Percentiles rank a stretch among this genome's conserved stretches.
Conservation (phyloP, 2,797 vertebrate genomes). For the Falco concolor region DNA sequence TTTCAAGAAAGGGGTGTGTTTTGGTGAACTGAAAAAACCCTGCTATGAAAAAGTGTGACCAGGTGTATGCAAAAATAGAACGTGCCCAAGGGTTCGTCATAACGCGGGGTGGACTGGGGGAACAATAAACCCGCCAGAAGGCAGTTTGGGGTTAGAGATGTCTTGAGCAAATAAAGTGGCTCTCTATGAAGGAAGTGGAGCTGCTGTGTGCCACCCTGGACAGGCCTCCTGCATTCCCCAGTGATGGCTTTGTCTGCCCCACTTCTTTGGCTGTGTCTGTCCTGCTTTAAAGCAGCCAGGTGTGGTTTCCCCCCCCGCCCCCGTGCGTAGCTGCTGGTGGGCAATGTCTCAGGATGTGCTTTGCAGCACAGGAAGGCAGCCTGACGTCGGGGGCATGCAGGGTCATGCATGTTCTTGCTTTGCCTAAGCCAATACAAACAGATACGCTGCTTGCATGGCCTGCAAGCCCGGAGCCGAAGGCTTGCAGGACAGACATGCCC, state of each 20-base stretch:
- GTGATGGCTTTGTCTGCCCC: not conserved
- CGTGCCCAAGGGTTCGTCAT: not conserved
- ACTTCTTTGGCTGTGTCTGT: not conserved
- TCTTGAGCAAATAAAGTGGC: not conserved
- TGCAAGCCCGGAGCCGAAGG: not conserved
- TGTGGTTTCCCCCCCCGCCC: not conserved
- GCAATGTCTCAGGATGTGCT: not conserved
- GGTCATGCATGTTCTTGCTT: not conserved
- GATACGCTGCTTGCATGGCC: not conserved
- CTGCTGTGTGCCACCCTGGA: not conserved
- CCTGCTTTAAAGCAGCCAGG: not conserved
- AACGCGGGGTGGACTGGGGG: not conserved
- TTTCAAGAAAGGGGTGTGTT: not conserved
- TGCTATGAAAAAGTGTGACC: not conserved
- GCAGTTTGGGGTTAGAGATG: not conserved
- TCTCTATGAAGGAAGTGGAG: not conserved
- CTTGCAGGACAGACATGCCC: not conserved
- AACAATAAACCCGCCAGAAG: not conserved
- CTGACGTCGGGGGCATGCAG: rapidly evolving
- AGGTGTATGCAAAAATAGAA: not conserved
- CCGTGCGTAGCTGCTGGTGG: not conserved
- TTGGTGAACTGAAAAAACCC: not conserved
- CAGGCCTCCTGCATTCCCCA: not conserved
- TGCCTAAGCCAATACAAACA: not conserved
- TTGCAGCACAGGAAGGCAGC: not conserved